These are phyloP conservation scores for Watsonalla binaria DNA, from an alignment of 2,888 invertebrate species.

Conservation along the genomic window DNA sequence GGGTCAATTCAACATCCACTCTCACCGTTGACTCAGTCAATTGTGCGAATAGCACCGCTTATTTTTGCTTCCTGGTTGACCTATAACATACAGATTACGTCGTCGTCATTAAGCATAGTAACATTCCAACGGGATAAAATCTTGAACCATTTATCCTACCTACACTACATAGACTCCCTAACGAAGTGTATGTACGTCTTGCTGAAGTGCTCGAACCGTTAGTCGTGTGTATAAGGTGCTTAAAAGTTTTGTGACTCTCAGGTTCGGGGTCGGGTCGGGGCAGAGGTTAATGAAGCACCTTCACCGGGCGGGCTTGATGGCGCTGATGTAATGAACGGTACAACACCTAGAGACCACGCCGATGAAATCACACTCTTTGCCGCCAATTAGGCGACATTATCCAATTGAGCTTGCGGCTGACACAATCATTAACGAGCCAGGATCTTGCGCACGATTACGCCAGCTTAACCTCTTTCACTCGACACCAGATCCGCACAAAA, in stretches of 20 bases:
- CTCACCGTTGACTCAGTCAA: slow-evolving; percentile 14
- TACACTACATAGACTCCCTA: no score
- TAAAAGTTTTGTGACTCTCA: background rate
- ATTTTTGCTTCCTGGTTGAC: background rate
- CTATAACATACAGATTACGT: background rate
- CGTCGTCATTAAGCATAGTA: no score
- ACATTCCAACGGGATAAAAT: no score
- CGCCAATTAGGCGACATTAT: slow-evolving; percentile 43
- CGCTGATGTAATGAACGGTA: slow-evolving; percentile 5
- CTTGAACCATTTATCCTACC: no score
- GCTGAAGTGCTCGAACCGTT: no score
- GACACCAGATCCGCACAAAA: no score
- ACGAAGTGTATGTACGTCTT: no score
- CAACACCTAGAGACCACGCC: slow-evolving; percentile 10
- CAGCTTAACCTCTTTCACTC: slow-evolving; percentile 6
- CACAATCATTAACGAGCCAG: slow-evolving; percentile 31
- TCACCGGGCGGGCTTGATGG: slow-evolving; percentile 1
- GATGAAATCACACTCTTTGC: slow-evolving; percentile 39
- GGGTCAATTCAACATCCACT: slow-evolving; percentile 23
- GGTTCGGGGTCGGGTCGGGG: background rate
- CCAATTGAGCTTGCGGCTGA: slow-evolving; percentile 38
- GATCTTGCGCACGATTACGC: background rate
- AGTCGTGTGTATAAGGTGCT: no score
- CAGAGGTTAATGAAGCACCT: background rate
- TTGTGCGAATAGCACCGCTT: background rate